A percentile compares a stretch with the other conserved stretches of the same genome.
Evolutionary conservation across 1,140 invertebrate genomes (phyloP).

Genomic region (Cyclargus thomasi): DNA sequence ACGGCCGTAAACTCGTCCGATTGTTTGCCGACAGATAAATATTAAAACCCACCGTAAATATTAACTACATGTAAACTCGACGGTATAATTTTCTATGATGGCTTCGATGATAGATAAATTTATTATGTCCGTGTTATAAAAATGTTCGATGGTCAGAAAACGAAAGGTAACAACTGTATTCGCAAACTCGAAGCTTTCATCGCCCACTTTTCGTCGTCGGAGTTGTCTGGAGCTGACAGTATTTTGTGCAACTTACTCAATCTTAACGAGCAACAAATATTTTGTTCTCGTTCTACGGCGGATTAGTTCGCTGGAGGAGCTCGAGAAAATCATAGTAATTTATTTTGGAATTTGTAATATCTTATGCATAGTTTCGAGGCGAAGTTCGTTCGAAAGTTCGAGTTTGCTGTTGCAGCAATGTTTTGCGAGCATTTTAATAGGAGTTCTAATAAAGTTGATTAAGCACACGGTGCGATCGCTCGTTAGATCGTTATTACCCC

Average conservation of each 20-base stretch:
- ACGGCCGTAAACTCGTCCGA: constrained; percentile 26
- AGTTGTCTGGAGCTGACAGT: not conserved
- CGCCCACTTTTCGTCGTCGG: too few species aligned
- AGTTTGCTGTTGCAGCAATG: not conserved
- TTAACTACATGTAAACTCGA: not conserved
- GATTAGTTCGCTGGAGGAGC: not conserved
- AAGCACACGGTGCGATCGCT: not conserved
- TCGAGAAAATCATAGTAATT: not conserved
- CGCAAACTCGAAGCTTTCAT: too few species aligned
- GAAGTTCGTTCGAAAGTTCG: not conserved
- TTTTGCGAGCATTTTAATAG: constrained; percentile 1
- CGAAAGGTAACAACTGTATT: too few species aligned
- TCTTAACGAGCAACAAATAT: not conserved
- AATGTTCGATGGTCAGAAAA: not conserved
- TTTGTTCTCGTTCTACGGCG: not conserved
- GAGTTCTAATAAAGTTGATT: not conserved
- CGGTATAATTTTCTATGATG: not conserved
- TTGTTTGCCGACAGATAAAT: constrained; percentile 8
- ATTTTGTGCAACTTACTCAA: too few species aligned
- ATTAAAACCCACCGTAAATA: not conserved
- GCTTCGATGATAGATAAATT: not conserved
- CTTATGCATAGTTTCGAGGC: constrained; percentile 6
- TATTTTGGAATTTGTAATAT: constrained; percentile 6
- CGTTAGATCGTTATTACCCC: not conserved
- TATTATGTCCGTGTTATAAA: not conserved